Evolutionary conservation across 2,113 vertebrate genomes (phyloP), one percentile per base, ranked within the genome.

Genomic region (Jaculus jaculus): DNA sequence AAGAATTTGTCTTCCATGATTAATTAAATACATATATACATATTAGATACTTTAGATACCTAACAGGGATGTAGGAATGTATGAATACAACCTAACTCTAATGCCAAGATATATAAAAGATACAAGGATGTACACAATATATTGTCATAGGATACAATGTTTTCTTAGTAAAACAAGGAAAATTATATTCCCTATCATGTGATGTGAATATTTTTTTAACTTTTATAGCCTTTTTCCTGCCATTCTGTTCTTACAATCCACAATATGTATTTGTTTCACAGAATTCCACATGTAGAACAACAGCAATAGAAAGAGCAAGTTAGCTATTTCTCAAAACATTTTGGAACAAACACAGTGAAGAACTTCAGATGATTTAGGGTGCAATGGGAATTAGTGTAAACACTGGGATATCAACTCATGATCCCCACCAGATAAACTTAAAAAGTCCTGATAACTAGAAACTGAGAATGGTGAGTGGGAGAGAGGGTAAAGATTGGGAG

Each of bases 1-100:
- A 97, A 96, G 32, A 95, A 97, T 97, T 96, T 95, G 94, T 97
- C 89, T 97, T 96, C 63, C 89, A 97, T 97, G 74, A 93, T 79
- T 93, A 97, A 97, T 97, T 95, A 97, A 93, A 96, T 96, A 92
- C 93, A 97, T 95, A 58, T 96, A 96, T 93, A 83, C 60, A 89
- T 8, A 54, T 65, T 83, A 58, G 21, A 28, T 66, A 85, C 69
- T 88, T 94, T 88, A 61, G 94, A 80, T 84, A 96, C 32, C 47
- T 89, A 58, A 94, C 72, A n/a, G 58, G 9, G 32, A 32, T 18
- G 16, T 91, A 60, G 58, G 30, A 71, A 93, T 16, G 4, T 68
- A 24, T 58, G 1, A 13, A 17, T 74, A 34, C 81, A 94, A 51
- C 4, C 21, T 37, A 58, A 58, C 20, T 68, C 34, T 58, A 51